phyloP scores from a whole-genome alignment of 2,797 vertebrate species.

The Helarctos malayanus region DNA sequence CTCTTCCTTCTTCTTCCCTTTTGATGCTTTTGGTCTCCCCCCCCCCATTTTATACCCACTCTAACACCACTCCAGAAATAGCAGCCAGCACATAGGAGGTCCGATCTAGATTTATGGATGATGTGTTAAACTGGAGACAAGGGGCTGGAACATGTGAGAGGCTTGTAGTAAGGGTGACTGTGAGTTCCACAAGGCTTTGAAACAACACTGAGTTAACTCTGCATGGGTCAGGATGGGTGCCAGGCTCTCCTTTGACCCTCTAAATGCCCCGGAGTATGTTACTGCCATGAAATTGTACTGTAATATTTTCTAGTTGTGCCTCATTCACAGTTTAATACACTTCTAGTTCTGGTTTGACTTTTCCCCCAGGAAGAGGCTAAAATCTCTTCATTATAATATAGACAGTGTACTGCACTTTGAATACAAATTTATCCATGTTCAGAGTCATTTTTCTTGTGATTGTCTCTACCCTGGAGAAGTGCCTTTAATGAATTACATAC shows the following conservation, averaged over 20 bases:
- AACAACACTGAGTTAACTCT: not conserved
- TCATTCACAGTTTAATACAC: conserved; percentile 87
- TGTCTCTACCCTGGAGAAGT: conserved; percentile 91
- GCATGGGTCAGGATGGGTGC: not conserved
- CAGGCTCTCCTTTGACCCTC: not conserved
- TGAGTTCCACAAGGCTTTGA: not conserved
- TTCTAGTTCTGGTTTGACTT: conserved; percentile 88
- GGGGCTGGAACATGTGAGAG: not conserved
- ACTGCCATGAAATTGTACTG: conserved; percentile 64
- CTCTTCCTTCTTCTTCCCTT: not conserved
- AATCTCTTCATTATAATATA: conserved; percentile 91
- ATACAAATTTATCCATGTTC: conserved; percentile 91
- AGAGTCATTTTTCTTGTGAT: conserved; percentile 91
- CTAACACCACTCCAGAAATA: not conserved
- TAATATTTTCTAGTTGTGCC: conserved; percentile 87
- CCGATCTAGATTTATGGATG: not conserved
- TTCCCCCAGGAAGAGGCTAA: conserved; percentile 89
- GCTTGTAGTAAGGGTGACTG: not conserved
- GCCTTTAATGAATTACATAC: conserved; percentile 93
- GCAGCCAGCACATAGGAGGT: not conserved
- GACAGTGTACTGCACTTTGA: conserved; percentile 88
- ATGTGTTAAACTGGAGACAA: not conserved
- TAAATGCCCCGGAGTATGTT: conserved; percentile 3
- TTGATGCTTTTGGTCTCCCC: not conserved
- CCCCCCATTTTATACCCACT: not conserved